Evolutionary conservation across 2,797 vertebrate genomes (phyloP), one percentile per base, ranked within the genome.

Genomic region (Cyclopterus lumpus): DNA sequence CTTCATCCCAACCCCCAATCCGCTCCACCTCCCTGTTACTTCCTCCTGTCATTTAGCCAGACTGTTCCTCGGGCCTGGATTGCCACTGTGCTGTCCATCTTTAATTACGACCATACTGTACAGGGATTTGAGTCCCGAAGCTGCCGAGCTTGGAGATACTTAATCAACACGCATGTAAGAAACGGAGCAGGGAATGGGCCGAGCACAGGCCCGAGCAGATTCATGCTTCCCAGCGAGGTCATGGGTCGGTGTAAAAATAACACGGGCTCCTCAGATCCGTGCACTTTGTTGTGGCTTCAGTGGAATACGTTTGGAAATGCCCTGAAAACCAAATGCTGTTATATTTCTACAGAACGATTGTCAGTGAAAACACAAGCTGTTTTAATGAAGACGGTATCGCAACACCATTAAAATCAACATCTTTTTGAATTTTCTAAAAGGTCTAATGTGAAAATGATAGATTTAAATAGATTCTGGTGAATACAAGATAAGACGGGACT

Each of bases 81-180:
- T 73, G 77, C 80, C 82, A 73, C 77, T 42, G 86, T 68, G 64
- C 71, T 83, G 86, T 88, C 83, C 79, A 78, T 88, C 85, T 92
- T 92, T 92, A 92, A 93, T 92, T 89, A 86, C 61, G 74, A 83
- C 80, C 86, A 77, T 88, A 85, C 85, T 90, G 91, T 81, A 69
- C 64, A 22, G 81, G 86, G 87, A 92, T 92, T 91, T 91, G 76
- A 86, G 77, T 78, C 82, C 82, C 85, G 89, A 89, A 92, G 88
- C 86, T 83, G 78, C 70, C 74, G 73, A 91, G 86, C 85, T 79
- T 76, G 63, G 70, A 85, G 88, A 89, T 88, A 89, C 86, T 86
- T 91, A 93, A 93, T 94, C 84, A 71, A 79, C 67, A 63, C 46
- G 79, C 79, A 74, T 68, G 74, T 86, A 83, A 87, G 82, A 84